Percentiles rank a stretch among this genome's conserved stretches.
phyloP scores from a whole-genome alignment of 2,888 invertebrate genomes.

The Clistopyga incitator region DNA sequence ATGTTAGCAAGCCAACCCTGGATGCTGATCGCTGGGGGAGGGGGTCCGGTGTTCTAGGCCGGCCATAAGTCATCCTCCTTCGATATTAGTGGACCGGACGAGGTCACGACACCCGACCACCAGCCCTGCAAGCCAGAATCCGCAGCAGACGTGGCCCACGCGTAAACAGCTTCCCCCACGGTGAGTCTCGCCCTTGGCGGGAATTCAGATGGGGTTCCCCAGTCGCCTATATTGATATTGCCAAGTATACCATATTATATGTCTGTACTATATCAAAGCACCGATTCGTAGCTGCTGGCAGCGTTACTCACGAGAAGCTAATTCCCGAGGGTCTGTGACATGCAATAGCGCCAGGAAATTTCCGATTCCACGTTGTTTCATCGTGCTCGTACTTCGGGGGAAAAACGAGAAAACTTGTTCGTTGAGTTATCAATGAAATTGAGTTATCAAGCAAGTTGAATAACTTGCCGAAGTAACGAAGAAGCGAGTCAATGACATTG shows the following conservation, averaged over 20 bases:
- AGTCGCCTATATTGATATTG: constrained; percentile 78
- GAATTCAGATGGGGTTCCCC: constrained; percentile 63
- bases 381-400: constrained; percentile 28
- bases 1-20: constrained; percentile 47
- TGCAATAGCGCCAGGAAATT: constrained; percentile 44
- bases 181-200: constrained; percentile 52
- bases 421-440: background rate
- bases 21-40: constrained; percentile 24
- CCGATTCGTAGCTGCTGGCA: constrained; percentile 59
- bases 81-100: constrained; percentile 79
- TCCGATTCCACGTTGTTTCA: constrained; percentile 44
- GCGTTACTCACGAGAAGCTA: constrained; percentile 58
- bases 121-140: constrained; percentile 57
- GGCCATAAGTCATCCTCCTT: constrained; percentile 80
- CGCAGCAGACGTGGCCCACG: constrained; percentile 10
- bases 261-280: constrained; percentile 63
- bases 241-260: constrained; percentile 50
- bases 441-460: background rate
- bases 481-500: constrained; percentile 18
- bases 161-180: constrained; percentile 38
- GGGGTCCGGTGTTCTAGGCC: constrained; percentile 51
- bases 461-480: background rate
- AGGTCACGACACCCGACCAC: constrained; percentile 57
- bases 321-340: constrained; percentile 52
- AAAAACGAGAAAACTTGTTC: constrained; percentile 1